Conservation (phyloP, 2,113 vertebrate species). For the Hypomesus transpacificus region DNA sequence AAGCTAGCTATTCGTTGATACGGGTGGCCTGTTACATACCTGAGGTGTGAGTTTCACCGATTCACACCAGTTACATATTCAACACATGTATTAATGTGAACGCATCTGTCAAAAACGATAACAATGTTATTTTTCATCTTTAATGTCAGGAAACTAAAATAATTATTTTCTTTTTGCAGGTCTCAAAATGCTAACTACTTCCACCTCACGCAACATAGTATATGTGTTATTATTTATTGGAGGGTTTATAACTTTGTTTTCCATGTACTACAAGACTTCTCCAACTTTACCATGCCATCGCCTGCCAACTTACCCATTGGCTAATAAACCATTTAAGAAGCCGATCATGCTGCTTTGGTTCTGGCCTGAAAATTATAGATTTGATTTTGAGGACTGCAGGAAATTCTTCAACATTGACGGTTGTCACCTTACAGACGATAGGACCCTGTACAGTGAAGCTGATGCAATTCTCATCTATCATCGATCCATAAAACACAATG, state of each 20-base stretch:
- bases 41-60: no score
- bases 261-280: constrained; percentile 72
- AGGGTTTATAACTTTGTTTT: constrained; percentile 69
- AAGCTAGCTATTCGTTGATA: no score
- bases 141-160: no score
- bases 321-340: constrained; percentile 67
- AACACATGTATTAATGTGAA: no score
- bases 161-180: background rate
- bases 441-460: constrained; percentile 73
- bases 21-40: no score
- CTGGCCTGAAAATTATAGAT: constrained; percentile 80
- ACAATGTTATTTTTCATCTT: no score
- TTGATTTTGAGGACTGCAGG: constrained; percentile 77
- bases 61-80: no score
- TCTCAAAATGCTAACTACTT: background rate
- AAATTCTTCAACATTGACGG: constrained; percentile 73
- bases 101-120: no score
- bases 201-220: background rate
- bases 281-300: constrained; percentile 75
- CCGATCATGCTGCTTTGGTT: constrained; percentile 81
- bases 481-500: constrained; percentile 71
- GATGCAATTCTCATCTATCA: constrained; percentile 76
- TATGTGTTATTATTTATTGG: background rate
- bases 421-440: constrained; percentile 80
- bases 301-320: constrained; percentile 60